These are phyloP conservation scores for Nephrotoma flavescens DNA, from an alignment of 2,888 invertebrate species.

Conservation along the genomic window DNA sequence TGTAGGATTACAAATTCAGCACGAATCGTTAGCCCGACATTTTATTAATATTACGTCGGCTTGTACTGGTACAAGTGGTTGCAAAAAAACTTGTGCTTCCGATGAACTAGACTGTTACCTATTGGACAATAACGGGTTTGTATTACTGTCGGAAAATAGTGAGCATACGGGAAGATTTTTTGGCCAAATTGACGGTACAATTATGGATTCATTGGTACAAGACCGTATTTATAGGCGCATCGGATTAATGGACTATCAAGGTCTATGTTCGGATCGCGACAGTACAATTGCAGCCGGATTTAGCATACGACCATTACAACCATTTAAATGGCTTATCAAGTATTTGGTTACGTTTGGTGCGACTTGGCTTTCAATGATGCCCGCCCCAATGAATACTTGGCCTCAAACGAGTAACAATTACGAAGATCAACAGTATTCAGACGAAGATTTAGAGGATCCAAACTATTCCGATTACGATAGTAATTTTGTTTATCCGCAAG, in stretches of 20 bases:
- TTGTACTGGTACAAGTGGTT: conserved; percentile 53
- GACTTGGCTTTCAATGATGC: conserved; percentile 27
- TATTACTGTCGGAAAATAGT: conserved; percentile 74
- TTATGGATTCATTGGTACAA: conserved; percentile 85
- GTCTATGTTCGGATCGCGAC: conserved; percentile 59
- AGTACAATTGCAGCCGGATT: conserved; percentile 34
- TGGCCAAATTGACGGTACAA: conserved; percentile 86
- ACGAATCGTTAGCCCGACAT: conserved; percentile 66
- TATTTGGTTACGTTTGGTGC: conserved; percentile 25
- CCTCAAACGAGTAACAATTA: conserved; percentile 25
- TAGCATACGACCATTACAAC: conserved; percentile 19
- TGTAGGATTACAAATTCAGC: conserved; percentile 79
- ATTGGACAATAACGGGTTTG: conserved; percentile 87
- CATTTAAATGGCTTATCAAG: conserved; percentile 24
- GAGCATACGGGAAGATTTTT: conserved; percentile 86
- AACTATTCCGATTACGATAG: conserved; percentile 28
- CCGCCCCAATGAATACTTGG: conserved; percentile 26
- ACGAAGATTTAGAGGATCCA: conserved; percentile 22
- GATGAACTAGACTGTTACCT: conserved; percentile 85
- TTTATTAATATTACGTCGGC: conserved; percentile 81
- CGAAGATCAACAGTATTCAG: conserved; percentile 18
- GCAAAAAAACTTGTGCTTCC: conserved; percentile 73
- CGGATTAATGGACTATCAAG: conserved; percentile 78
- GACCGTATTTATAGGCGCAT: conserved; percentile 82
- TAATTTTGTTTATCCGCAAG: conserved; percentile 25